Base-by-base conservation (phyloP, 2,888 invertebrate species). In the Germaria angustata region DNA sequence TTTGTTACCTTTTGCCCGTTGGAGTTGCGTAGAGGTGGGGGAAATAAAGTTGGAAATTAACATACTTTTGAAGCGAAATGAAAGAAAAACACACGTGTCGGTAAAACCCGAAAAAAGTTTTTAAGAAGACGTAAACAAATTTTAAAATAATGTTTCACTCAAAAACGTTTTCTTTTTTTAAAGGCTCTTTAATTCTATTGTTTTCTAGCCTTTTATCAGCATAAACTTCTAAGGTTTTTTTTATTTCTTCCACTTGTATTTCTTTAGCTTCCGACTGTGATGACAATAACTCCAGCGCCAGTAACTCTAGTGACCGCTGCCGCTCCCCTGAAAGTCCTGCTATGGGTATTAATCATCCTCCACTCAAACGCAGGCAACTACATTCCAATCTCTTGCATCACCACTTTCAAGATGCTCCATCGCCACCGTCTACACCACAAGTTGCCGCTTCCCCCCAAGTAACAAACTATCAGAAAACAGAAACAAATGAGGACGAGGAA, bases 281-380 rank as follows among this genome's bases (percentile, higher is more conserved):
- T 85, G 91, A 90, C 83, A 90, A 90, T 73, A 90, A 89, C 66
- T 89, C 90, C 9, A 91, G 90, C 75, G 87, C 87, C 66, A 90
- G 89, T 84, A 90, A 90, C 73, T 88, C 87, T 22, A 91, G 91
- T 84, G 91, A 91, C 84, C 90, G 91, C 73, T 91, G 90, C 41
- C 88, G 89, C 17, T 91, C 91, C 1, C 89, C 91, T 0, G 68
- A 88, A 80, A 90, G 90, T 85, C 90, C 91, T 2, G 88, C 87
- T 0, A 76, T 86, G 44, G 87, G 85, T 80, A 84, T 86, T n/a
- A 65, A 85, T 84, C 72, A 87, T 2, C 80, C 86, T 32, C 87
- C 87, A 51, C 84, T 86, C n/a, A 82, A 84, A 57, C 81, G 81
- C 17, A 72, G 86, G 39, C 89, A 86, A 49, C 49, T 85, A 22